phyloP scores from a whole-genome alignment of 2,888 invertebrate genomes.

The Plebejus anna region DNA sequence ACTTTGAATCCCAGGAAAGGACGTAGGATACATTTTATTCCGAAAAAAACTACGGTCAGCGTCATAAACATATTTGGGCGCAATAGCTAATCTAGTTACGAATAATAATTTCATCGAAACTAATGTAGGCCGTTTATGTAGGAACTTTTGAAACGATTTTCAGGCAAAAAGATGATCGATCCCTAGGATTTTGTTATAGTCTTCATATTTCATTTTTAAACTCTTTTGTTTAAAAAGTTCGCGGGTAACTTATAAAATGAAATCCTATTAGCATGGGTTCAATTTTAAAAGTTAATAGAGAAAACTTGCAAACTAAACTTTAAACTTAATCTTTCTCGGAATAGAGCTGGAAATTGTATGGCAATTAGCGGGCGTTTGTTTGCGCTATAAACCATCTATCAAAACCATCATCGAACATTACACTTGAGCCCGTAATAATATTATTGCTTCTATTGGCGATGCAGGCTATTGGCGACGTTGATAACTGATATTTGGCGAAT shows the following conservation, averaged over 20 bases:
- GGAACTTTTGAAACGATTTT: too few species aligned
- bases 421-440: neutral
- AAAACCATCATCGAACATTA: neutral
- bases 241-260: neutral
- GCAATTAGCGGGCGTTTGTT: neutral
- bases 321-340: neutral
- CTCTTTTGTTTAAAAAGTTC: neutral
- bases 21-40: too few species aligned
- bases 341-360: neutral
- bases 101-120: too few species aligned
- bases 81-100: too few species aligned
- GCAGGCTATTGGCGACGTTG: neutral
- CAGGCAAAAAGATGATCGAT: too few species aligned
- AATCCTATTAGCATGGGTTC: slow-evolving; percentile 3
- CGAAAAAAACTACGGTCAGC: too few species aligned
- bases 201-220: neutral
- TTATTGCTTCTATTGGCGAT: slow-evolving; percentile 3
- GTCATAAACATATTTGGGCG: too few species aligned
- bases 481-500: neutral
- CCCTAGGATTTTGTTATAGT: neutral
- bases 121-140: too few species aligned
- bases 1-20: too few species aligned
- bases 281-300: slow-evolving; percentile 10
- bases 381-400: slow-evolving; percentile 3
- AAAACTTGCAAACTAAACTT: neutral